Conservation (phyloP, 2,797 vertebrate species). For the Pipistrellus pipistrellus region DNA sequence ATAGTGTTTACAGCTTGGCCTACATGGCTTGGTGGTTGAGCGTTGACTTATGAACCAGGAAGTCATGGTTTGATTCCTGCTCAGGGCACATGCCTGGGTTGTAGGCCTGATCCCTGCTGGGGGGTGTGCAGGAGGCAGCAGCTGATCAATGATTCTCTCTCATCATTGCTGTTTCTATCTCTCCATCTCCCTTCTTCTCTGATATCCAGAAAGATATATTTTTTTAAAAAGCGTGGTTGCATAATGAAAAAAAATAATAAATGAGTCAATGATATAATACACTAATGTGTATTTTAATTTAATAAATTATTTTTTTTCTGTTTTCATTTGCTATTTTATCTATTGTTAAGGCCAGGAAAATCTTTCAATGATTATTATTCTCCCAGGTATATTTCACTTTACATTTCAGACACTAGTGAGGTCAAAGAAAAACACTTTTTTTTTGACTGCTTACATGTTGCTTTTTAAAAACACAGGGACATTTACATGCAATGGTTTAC, state of each 20-base stretch:
- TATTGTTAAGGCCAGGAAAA: not conserved
- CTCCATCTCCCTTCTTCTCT: too few species aligned
- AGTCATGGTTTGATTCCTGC: too few species aligned
- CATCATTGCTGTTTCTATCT: too few species aligned
- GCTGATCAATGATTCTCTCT: too few species aligned
- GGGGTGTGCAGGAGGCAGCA: too few species aligned
- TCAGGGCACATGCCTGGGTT: too few species aligned
- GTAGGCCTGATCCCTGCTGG: too few species aligned
- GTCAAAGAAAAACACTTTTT: not conserved
- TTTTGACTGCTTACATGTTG: not conserved
- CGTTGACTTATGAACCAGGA: too few species aligned
- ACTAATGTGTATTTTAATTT: slow-evolving; percentile 43
- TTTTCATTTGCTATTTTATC: slow-evolving; percentile 29
- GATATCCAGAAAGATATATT: too few species aligned
- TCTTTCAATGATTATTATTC: not conserved
- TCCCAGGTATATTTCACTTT: slow-evolving; percentile 12
- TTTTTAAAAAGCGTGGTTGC: not conserved
- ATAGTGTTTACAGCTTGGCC: not conserved
- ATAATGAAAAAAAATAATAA: not conserved
- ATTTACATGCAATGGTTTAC: not conserved
- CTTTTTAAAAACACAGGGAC: slow-evolving; percentile 11
- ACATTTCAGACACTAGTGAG: slow-evolving; percentile 23
- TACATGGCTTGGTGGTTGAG: too few species aligned
- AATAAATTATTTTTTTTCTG: slow-evolving; percentile 28
- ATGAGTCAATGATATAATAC: not conserved